A percentile compares a stretch with the other conserved stretches of the same genome.
These are phyloP conservation scores for Cataglyphis cursor DNA, from an alignment of 2,888 invertebrate genomes.

Conservation along the genomic window DNA sequence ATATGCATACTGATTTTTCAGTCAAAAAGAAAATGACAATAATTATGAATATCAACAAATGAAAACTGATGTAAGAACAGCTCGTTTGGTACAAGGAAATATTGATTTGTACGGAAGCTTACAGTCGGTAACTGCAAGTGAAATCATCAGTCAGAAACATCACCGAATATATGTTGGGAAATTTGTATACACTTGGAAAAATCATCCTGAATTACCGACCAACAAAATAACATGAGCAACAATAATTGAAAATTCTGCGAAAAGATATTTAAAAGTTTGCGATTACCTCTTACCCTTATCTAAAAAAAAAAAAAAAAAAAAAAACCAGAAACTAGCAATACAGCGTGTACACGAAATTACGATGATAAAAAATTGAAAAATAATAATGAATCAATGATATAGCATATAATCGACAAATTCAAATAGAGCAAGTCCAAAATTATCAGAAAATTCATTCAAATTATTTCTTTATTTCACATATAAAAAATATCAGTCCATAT, in stretches of 20 bases:
- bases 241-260: slow-evolving; percentile 8
- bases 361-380: slow-evolving; percentile 10
- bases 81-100: slow-evolving; percentile 37
- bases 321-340: background rate
- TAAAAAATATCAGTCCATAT: background rate
- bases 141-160: slow-evolving; percentile 3
- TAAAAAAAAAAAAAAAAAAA: no score
- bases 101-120: slow-evolving; percentile 19
- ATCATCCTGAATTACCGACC: slow-evolving; percentile 39
- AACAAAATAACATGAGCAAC: slow-evolving; percentile 1
- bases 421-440: background rate
- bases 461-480: background rate
- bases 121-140: slow-evolving; percentile 38
- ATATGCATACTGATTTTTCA: background rate
- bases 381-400: background rate
- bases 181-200: background rate
- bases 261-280: background rate
- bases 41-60: slow-evolving; percentile 29
- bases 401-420: background rate
- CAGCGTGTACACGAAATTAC: background rate
- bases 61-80: slow-evolving; percentile 12
- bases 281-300: background rate
- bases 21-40: background rate
- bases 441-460: background rate
- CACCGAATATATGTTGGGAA: background rate